phyloP scores from a whole-genome alignment of 2,888 invertebrate genomes.

The Elegia similella region DNA sequence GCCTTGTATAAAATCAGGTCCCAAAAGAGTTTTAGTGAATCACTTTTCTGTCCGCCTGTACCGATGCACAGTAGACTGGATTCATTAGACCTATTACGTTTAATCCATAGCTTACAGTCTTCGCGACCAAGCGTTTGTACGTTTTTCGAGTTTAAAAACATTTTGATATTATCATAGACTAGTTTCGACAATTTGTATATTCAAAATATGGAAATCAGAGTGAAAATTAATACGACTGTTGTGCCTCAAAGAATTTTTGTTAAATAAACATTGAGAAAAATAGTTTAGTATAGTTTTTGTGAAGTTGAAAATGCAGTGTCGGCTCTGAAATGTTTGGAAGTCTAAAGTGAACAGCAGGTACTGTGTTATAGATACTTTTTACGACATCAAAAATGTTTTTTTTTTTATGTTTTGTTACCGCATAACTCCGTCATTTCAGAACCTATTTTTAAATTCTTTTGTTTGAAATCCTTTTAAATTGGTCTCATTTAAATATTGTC shows the following conservation, averaged over 20 bases:
- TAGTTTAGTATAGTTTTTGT: too few species aligned
- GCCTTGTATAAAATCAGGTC: neutral
- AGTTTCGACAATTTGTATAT: neutral
- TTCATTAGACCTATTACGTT: conserved; percentile 39
- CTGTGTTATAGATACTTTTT: too few species aligned
- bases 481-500: too few species aligned
- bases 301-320: too few species aligned
- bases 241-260: neutral
- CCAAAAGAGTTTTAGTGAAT: neutral
- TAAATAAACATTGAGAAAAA: neutral
- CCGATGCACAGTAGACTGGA: conserved; percentile 34
- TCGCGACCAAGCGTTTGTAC: conserved; percentile 17
- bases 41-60: conserved; percentile 22
- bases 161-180: neutral
- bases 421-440: too few species aligned
- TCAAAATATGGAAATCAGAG: neutral
- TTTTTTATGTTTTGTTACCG: too few species aligned
- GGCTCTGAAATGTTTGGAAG: too few species aligned
- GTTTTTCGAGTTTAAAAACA: neutral
- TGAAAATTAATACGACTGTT: neutral
- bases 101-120: conserved; percentile 25
- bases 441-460: too few species aligned
- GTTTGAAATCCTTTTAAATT: too few species aligned
- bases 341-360: too few species aligned
- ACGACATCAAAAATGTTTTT: too few species aligned